These are phyloP conservation scores for Illadopsis cleaveri DNA, from an alignment of 2,113 vertebrate species.

Conservation along the genomic window DNA sequence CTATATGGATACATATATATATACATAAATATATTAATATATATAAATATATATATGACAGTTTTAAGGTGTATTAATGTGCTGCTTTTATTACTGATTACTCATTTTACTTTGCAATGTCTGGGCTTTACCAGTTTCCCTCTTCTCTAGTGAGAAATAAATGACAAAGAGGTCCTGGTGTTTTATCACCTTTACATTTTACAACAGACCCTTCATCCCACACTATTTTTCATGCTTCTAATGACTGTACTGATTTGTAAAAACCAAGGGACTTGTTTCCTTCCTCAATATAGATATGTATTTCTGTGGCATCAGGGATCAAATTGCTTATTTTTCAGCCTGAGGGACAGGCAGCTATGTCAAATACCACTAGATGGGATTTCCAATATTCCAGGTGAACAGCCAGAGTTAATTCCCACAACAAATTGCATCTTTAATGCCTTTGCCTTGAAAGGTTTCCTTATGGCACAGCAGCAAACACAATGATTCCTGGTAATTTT, in stretches of 20 bases:
- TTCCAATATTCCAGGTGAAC: neutral
- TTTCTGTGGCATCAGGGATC: neutral
- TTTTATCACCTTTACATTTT: constrained; percentile 10
- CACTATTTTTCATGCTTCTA: neutral
- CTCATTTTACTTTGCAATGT: neutral
- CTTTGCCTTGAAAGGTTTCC: neutral
- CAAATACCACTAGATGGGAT: neutral
- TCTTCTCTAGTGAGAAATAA: constrained; percentile 10
- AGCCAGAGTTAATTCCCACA: neutral
- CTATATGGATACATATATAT: neutral
- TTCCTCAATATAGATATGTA: neutral
- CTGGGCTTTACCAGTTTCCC: neutral
- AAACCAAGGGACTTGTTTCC: constrained; percentile 5
- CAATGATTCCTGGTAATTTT: neutral
- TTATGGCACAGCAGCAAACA: neutral
- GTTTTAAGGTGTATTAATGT: neutral
- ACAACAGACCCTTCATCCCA: constrained; percentile 25
- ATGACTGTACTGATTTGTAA: constrained; percentile 32
- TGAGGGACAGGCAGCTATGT: constrained; percentile 30
- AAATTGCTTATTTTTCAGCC: constrained; percentile 5
- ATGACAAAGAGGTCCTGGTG: neutral
- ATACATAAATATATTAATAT: neutral
- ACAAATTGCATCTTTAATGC: neutral
- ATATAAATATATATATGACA: neutral
- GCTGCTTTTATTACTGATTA: neutral